Evolutionary conservation across 2,888 invertebrate genomes (phyloP).

Genomic region (Hyles lineata): DNA sequence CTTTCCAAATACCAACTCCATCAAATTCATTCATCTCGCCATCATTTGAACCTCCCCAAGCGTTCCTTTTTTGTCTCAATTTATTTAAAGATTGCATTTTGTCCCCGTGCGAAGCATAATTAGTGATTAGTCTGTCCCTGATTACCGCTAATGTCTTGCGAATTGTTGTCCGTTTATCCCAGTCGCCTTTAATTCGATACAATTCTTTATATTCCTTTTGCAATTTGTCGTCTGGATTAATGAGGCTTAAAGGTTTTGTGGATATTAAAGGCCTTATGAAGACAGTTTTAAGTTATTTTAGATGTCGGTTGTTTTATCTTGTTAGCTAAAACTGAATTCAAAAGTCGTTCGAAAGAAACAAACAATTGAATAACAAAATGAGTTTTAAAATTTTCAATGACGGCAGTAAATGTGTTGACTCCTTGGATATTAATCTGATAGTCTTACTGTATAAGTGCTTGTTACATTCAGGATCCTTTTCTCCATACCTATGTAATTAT

Average conservation of each 20-base stretch:
- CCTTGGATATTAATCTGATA: no score
- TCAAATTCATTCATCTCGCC: slow-evolving; percentile 34
- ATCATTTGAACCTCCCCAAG: slow-evolving; percentile 43
- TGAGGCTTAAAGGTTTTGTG: neutral
- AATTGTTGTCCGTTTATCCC: slow-evolving; percentile 37
- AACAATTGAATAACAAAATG: no score
- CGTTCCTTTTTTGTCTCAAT: slow-evolving; percentile 70
- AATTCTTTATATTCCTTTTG: slow-evolving; percentile 26
- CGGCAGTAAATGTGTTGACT: no score
- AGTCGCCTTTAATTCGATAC: slow-evolving; percentile 28
- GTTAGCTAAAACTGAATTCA: no score
- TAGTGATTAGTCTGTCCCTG: slow-evolving; percentile 73
- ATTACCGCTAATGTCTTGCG: slow-evolving; percentile 66
- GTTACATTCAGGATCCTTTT: no score
- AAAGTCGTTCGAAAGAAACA: no score
- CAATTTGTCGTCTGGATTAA: slow-evolving; percentile 7
- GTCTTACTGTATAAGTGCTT: no score
- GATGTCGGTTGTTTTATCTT: no score
- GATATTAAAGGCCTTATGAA: no score
- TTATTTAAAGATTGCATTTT: slow-evolving; percentile 71
- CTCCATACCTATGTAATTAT: no score
- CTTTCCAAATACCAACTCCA: slow-evolving; percentile 35
- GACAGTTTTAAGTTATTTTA: no score
- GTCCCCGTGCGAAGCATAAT: slow-evolving; percentile 62
- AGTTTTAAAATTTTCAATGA: no score